Conservation (phyloP, 2,888 invertebrate species). For the Mesochorus sp. region DNA sequence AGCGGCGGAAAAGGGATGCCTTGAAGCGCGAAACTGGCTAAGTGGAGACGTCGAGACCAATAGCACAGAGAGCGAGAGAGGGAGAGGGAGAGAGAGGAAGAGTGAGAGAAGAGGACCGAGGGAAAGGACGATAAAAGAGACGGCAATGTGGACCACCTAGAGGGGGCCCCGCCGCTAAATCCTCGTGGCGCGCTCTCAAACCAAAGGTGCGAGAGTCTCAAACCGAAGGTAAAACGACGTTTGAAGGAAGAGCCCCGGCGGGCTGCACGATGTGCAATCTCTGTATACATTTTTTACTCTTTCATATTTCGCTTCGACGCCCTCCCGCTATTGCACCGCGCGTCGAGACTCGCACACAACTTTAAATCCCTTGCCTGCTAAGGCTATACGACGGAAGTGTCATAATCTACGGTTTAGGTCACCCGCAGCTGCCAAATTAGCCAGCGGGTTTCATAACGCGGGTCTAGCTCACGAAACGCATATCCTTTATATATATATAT, state of each 20-base stretch:
- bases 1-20: conserved; percentile 69
- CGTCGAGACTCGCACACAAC: conserved; percentile 5
- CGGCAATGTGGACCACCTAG: conserved; percentile 73
- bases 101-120: conserved; percentile 37
- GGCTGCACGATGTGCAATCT: conserved; percentile 29
- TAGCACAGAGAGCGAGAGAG: conserved; percentile 7
- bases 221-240: conserved; percentile 38
- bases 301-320: conserved; percentile 60
- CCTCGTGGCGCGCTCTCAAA: conserved; percentile 59
- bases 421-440: conserved; percentile 74
- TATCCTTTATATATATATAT: no score
- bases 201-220: conserved; percentile 50
- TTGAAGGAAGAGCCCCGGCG: conserved; percentile 50
- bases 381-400: conserved; percentile 64
- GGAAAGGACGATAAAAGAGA: conserved; percentile 51
- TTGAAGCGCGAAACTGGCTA: conserved; percentile 63
- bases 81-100: conserved; percentile 35
- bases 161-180: conserved; percentile 67
- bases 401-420: conserved; percentile 72
- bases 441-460: conserved; percentile 50
- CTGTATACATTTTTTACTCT: conserved; percentile 47
- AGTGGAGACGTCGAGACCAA: conserved; percentile 34
- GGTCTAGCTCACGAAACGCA: conserved; percentile 54
- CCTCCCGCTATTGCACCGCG: conserved; percentile 21
- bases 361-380: conserved; percentile 10